Evolutionary conservation across 2,113 vertebrate species (phyloP), one percentile per base, ranked within the genome.

Genomic region (Greenwoodochromis staneri): DNA sequence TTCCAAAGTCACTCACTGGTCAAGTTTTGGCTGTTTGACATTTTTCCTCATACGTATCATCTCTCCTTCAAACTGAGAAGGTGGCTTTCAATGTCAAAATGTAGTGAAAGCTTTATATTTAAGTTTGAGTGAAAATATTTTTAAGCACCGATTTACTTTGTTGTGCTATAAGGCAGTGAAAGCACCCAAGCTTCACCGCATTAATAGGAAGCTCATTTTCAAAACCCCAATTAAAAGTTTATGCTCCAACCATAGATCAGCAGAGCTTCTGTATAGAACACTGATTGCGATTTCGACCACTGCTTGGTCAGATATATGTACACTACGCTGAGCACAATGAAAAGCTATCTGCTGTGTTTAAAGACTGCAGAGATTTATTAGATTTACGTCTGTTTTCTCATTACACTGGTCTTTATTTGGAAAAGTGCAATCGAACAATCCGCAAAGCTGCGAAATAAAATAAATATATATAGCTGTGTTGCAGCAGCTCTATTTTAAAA

Each of bases 141-240:
- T 82, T 61, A 88, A 95, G 87, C 78, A 86, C 71, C 78, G 84
- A 55, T 71, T 71, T 59, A 27, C 27, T 54, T 9, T 51, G 85
- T 51, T 86, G 73, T 88, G 47, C 80, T 59, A 14, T 34, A 2
- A 24, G 71, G 83, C 83, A 82, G 19, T 40, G 47, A 91, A 63
- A 69, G 76, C 55, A 7, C 21, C 16, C 13, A 27, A 63, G 89
- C 90, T 87, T 83, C 63, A 88, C 45, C 47, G 49, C 71, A n/a
- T 87, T 81, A 85, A 10, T 38, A 38, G 63, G 42, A 88, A 53
- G 61, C 83, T 86, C 76, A 81, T 86, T 93, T 69, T 89, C 83
- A 88, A 90, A 93, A 94, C 85, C 78, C 87, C 88, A 92, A 93
- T 95, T 95, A 93, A 93, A 94, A 82, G 85, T 93, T 81, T 89